These are phyloP conservation scores for Tragelaphus eurycerus DNA, from an alignment of 2,797 vertebrate genomes.

Conservation along the genomic window DNA sequence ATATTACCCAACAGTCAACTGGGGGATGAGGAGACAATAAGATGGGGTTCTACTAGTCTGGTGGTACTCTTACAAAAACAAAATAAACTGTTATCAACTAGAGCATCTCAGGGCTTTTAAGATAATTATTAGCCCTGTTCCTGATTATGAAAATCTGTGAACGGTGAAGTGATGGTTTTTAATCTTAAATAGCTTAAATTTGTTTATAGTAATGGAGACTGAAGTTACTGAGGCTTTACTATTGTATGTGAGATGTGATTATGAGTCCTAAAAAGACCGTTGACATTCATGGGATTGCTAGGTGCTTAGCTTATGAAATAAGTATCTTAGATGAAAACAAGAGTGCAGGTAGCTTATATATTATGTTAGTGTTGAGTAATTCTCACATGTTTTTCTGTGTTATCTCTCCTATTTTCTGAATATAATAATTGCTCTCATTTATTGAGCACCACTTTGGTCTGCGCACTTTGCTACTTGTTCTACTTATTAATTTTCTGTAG, in stretches of 20 bases:
- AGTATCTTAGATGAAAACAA: constrained; percentile 55
- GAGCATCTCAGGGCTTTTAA: not conserved
- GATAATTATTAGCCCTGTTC: not conserved
- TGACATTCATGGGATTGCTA: not conserved
- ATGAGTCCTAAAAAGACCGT: not conserved
- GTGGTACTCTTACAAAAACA: not conserved
- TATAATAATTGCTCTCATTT: not conserved
- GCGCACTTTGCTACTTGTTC: not conserved
- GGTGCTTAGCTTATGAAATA: not conserved
- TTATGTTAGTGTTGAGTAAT: not conserved
- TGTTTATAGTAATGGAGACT: not conserved
- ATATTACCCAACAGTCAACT: not conserved
- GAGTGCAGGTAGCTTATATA: not conserved
- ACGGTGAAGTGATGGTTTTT: not conserved
- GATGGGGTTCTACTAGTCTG: not conserved
- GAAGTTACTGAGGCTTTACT: not conserved
- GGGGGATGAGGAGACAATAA: not conserved
- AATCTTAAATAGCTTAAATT: not conserved
- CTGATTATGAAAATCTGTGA: not conserved
- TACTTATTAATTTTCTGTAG: not conserved
- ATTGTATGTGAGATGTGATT: not conserved
- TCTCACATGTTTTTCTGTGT: not conserved
- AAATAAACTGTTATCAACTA: not conserved
- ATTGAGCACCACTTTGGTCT: not conserved
- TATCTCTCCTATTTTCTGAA: not conserved